Evolutionary conservation across 2,113 vertebrate species (phyloP), one percentile per base, ranked within the genome.

Genomic region (Ptilonorhynchus violaceus): DNA sequence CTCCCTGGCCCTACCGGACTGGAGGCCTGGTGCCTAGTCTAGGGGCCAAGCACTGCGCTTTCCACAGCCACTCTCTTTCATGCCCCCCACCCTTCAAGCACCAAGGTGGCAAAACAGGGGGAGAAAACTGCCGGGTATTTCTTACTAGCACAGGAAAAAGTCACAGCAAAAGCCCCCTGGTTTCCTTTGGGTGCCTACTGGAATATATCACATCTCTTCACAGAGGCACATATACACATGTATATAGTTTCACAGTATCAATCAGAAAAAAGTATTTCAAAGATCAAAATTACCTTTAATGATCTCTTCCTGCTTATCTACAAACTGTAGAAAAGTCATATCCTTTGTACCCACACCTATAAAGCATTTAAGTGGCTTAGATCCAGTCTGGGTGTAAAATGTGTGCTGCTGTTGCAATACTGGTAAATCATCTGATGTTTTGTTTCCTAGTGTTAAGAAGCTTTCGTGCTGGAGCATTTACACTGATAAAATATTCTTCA

Each of bases 311-410:
- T 53, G 10, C 22, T 92, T 12, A 39, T 68, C 44, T 55, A 64
- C 37, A 82, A 64, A 64, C 22, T 41, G 22, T 9, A 91, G 70
- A 64, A 92, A 94, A 83, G 77, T n/a, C 31, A 31, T 7, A 24
- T 27, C 4, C 27, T 60, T 2, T 18, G 31, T 35, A 49, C 7
- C 16, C 10, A 50, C 13, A 17, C 0, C 1, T 63, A 12, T 15
- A 73, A 76, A 67, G 3, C 0, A 1, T 47, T 63, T 82, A 70
- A 58, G 67, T 46, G 4, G 13, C 14, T 89, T 42, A 79, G 11
- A 62, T 13, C 0, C 20, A 49, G 18, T 3, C 12, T 84, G 11
- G 2, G 3, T 62, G 31, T 15, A 73, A 80, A 91, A 47, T 21
- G 6, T 7, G 3, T 63, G 55, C 17, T 91, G 33, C n/a, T 86